phyloP scores from a whole-genome alignment of 1,140 invertebrate genomes.

The Drosophila subobscura region DNA sequence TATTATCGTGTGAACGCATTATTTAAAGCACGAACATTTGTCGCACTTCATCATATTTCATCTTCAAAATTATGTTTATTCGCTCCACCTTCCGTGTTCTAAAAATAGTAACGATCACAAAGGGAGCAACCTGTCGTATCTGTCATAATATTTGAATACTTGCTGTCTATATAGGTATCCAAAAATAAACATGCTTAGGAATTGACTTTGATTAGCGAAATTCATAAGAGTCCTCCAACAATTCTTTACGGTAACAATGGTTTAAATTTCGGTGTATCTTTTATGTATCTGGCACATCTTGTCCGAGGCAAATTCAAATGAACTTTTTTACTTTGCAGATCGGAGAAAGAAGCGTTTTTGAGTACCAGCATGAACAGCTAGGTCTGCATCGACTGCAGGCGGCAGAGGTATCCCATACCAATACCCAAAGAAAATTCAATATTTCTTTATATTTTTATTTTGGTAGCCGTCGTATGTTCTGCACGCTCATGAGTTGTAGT shows the following conservation, averaged over 20 bases:
- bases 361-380: no score
- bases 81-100: no score
- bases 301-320: no score
- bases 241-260: slow-evolving; percentile 4
- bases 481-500: slow-evolving; percentile 13
- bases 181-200: slow-evolving; percentile 12
- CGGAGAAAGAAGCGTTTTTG: no score
- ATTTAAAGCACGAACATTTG: no score
- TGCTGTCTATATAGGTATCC: background rate
- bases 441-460: slow-evolving; percentile 32
- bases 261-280: slow-evolving; percentile 16
- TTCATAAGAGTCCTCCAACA: background rate
- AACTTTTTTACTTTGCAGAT: background rate
- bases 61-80: no score
- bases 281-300: background rate
- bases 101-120: background rate
- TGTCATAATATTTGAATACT: slow-evolving; percentile 18
- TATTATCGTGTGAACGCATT: no score
- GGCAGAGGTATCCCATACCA: no score
- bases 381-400: no score
- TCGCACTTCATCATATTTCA: no score
- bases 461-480: background rate
- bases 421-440: background rate
- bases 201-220: slow-evolving; percentile 42
- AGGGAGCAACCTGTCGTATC: slow-evolving; percentile 15